These are phyloP conservation scores for Siniperca chuatsi DNA, from an alignment of 2,113 vertebrate genomes.

Conservation along the genomic window DNA sequence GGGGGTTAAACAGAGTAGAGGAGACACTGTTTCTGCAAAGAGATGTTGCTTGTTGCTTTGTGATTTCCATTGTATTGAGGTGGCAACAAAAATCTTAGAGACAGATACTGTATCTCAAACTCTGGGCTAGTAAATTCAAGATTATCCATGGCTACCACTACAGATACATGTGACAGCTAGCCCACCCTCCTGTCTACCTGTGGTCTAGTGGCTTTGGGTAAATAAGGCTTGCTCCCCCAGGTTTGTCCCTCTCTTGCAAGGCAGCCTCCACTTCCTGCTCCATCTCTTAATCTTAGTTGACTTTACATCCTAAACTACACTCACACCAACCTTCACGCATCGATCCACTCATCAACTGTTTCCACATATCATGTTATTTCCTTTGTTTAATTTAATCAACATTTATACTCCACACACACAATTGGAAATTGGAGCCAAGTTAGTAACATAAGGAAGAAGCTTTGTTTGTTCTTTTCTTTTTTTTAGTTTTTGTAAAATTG, in stretches of 20 bases:
- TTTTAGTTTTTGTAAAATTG: no score
- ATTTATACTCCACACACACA: neutral
- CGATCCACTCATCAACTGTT: neutral
- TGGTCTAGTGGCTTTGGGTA: neutral
- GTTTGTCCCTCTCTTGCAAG: neutral
- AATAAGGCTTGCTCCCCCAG: neutral
- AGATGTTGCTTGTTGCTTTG: neutral
- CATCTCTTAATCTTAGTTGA: neutral
- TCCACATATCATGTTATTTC: neutral
- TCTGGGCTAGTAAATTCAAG: neutral
- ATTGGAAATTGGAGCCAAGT: neutral
- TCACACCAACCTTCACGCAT: neutral
- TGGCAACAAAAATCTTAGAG: no score
- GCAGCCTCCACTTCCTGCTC: neutral
- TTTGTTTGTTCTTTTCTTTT: no score
- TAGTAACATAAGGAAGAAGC: neutral
- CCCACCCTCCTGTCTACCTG: neutral
- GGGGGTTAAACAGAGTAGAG: neutral
- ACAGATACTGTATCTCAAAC: no score
- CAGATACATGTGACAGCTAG: neutral
- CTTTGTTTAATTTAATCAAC: neutral
- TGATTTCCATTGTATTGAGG: neutral
- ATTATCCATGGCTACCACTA: neutral
- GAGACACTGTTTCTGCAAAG: slow-evolving; percentile 4
- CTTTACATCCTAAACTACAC: no score